Evolutionary conservation across 2,113 vertebrate genomes (phyloP).

Genomic region (Colius striatus): DNA sequence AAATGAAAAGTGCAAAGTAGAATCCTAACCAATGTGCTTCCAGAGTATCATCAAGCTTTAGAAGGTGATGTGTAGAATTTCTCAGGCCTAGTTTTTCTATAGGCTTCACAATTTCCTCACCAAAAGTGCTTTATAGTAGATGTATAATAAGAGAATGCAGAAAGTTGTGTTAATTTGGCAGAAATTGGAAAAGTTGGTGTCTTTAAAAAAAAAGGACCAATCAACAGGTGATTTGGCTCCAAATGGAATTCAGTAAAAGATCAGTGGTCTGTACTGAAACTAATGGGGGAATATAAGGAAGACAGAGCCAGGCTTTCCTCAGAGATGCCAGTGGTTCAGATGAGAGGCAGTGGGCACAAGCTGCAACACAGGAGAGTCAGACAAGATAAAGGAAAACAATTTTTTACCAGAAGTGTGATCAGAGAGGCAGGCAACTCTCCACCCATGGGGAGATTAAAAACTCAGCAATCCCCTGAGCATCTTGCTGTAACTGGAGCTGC

Average conservation of each 20-base stretch:
- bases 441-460: neutral
- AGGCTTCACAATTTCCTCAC: neutral
- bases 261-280: neutral
- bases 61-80: neutral
- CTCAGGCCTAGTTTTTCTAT: neutral
- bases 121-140: neutral
- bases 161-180: neutral
- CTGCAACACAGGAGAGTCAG: neutral
- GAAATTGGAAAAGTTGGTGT: neutral
- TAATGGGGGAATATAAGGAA: neutral
- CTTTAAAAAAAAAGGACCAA: neutral
- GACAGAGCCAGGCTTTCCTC: neutral
- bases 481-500: neutral
- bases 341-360: neutral
- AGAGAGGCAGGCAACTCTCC: neutral
- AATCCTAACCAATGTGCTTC: neutral
- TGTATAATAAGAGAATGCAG: neutral
- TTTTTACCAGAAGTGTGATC: neutral
- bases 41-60: neutral
- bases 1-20: no score
- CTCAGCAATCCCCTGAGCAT: neutral
- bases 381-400: neutral
- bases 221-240: neutral
- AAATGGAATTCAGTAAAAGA: neutral
- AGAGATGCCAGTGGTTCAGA: rapidly evolving